Evolutionary conservation across 2,888 invertebrate species (phyloP).

Genomic region (Hyles lineata): DNA sequence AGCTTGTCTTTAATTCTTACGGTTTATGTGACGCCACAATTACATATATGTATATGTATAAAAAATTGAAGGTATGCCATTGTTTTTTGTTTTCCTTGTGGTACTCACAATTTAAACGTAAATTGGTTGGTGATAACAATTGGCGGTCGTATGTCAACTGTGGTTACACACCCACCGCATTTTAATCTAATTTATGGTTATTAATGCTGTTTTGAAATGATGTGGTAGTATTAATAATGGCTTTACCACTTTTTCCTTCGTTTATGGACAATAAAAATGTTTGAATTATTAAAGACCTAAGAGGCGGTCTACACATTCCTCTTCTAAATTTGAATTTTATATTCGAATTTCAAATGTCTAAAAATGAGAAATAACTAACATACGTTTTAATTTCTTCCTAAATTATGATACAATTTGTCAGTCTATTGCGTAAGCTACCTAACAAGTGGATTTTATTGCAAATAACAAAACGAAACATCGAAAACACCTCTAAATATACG

Average conservation of each 20-base stretch:
- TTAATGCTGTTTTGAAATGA: background rate
- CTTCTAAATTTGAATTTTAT: too few species aligned
- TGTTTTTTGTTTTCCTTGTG: background rate
- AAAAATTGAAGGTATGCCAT: background rate
- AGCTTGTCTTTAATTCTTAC: slow-evolving; percentile 13
- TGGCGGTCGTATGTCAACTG: background rate
- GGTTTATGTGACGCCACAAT: slow-evolving; percentile 17
- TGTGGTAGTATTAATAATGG: background rate
- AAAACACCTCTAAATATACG: background rate
- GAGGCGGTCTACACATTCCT: too few species aligned
- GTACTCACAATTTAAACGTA: background rate
- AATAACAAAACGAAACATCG: background rate
- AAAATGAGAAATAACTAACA: too few species aligned
- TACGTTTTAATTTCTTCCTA: too few species aligned
- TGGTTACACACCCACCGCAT: background rate
- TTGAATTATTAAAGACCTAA: too few species aligned
- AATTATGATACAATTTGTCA: too few species aligned
- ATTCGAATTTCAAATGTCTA: too few species aligned
- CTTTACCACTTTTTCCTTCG: background rate
- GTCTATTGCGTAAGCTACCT: too few species aligned
- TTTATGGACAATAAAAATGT: background rate
- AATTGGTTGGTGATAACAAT: background rate
- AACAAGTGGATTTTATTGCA: background rate
- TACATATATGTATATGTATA: background rate
- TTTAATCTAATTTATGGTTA: background rate